Conservation (phyloP, 2,797 vertebrate genomes). For the Xenops minutus region DNA sequence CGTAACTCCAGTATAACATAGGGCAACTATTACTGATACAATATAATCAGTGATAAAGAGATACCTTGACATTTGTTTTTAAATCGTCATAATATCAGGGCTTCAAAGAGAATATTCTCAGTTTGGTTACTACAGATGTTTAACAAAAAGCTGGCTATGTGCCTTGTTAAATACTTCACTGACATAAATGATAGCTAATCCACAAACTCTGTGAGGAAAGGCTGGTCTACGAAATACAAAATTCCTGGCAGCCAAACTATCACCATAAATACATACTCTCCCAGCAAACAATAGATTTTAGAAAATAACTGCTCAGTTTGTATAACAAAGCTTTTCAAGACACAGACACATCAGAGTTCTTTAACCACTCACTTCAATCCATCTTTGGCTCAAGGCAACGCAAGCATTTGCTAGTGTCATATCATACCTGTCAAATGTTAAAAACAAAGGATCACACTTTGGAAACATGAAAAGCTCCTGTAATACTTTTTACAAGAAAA, state of each 20-base stretch:
- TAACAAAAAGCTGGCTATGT: not conserved
- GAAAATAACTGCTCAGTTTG: not conserved
- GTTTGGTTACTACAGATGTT: not conserved
- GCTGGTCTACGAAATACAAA: not conserved
- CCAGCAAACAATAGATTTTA: not conserved
- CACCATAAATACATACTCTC: not conserved
- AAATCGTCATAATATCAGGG: not conserved
- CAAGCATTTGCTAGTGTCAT: constrained; percentile 88
- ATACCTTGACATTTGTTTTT: not conserved
- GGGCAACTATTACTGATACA: not conserved
- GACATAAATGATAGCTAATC: not conserved
- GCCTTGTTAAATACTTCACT: not conserved
- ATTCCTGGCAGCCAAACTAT: not conserved
- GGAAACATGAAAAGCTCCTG: not conserved
- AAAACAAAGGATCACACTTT: not conserved
- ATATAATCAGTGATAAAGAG: not conserved
- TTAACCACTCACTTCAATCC: constrained; percentile 82
- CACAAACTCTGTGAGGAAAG: not conserved
- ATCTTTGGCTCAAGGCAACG: constrained; percentile 83
- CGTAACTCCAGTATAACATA: not conserved
- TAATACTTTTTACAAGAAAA: not conserved
- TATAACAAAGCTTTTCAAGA: not conserved
- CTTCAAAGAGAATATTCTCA: not conserved
- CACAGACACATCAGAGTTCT: not conserved
- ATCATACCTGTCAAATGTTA: constrained; percentile 84